phyloP scores from a whole-genome alignment of 2,113 vertebrate genomes.

The Eudyptes chrysolophus region DNA sequence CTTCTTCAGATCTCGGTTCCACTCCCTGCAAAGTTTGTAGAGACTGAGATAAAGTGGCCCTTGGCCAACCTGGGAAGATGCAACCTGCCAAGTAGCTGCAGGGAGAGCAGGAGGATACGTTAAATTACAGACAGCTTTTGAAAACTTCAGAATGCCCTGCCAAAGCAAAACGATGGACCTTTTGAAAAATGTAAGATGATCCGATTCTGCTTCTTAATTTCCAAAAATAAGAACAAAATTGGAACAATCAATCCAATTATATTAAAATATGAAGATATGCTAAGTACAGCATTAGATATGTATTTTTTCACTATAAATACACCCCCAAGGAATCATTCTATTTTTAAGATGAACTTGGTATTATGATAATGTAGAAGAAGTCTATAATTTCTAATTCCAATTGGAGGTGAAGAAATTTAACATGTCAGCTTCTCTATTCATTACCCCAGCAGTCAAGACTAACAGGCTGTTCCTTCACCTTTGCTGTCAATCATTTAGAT shows the following conservation, averaged over 20 bases:
- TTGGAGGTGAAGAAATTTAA: constrained; percentile 47
- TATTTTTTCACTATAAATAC: constrained; percentile 42
- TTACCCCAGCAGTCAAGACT: constrained; percentile 7
- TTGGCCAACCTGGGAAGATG: background rate
- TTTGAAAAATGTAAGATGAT: background rate
- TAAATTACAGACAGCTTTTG: background rate
- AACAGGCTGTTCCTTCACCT: constrained; percentile 55
- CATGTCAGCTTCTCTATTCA: constrained; percentile 56
- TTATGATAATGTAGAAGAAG: constrained; percentile 37
- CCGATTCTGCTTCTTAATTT: background rate
- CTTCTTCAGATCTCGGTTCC: background rate
- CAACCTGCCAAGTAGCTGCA: background rate
- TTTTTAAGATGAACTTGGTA: constrained; percentile 36
- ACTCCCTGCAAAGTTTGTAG: background rate
- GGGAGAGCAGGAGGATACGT: background rate
- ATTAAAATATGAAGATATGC: constrained; percentile 25
- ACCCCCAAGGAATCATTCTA: constrained; percentile 39
- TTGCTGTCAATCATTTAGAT: constrained; percentile 22
- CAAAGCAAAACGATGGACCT: background rate
- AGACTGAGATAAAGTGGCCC: background rate
- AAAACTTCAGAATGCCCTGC: background rate
- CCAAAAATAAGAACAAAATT: constrained; percentile 25
- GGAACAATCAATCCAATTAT: background rate
- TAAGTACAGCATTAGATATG: constrained; percentile 20
- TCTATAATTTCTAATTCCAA: constrained; percentile 57